Base-by-base conservation (phyloP, 2,113 vertebrate species). In the Mustela nigripes region DNA sequence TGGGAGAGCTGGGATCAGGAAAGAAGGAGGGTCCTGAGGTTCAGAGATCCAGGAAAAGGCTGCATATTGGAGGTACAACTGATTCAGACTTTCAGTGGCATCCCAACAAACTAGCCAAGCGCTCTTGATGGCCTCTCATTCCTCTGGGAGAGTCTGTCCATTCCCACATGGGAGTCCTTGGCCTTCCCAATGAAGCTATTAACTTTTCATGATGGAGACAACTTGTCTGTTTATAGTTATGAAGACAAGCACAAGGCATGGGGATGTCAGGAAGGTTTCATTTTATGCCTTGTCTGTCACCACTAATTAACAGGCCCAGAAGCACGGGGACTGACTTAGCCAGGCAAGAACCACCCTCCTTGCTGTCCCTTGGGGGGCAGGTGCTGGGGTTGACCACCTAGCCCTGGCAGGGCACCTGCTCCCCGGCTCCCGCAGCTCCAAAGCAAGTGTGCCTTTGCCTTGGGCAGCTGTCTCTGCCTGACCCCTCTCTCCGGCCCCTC, bases 261-360 rank as follows among this genome's bases (percentile, higher is more conserved):
- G 39, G 21, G 63, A 42, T 74, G 50, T 69, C 94, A 79, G 36
- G 14, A 89, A 96, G 79, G 76, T 92, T 87, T 96, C 82, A 39
- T 91, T 28, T 78, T 45, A 76, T 45, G 86, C 12, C 21, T 48
- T 39, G 22, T 45, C 53, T 71, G 42, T 93, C 39, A 11, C 50
- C 22, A 36, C 87, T 89, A 88, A 95, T 94, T 94, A 96, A 87
- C 69, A 88, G 83, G 62, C 36, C 26, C 76, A 56, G 60, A 62
- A 90, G 85, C 22, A 65, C 39, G 24, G 4, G 14, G 71, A 67
- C n/a, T 19, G 67, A 33, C 42, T 94, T 56, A 18, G 58, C 53
- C 53, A 7, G 33, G 69, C 11, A 36, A 28, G 26, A 19, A 28
- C 42, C 15, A 28, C 53, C 5, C 10, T n/a, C 21, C 12, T 11